phyloP scores from a whole-genome alignment of 2,888 invertebrate genomes.

The Mystacides longicornis region DNA sequence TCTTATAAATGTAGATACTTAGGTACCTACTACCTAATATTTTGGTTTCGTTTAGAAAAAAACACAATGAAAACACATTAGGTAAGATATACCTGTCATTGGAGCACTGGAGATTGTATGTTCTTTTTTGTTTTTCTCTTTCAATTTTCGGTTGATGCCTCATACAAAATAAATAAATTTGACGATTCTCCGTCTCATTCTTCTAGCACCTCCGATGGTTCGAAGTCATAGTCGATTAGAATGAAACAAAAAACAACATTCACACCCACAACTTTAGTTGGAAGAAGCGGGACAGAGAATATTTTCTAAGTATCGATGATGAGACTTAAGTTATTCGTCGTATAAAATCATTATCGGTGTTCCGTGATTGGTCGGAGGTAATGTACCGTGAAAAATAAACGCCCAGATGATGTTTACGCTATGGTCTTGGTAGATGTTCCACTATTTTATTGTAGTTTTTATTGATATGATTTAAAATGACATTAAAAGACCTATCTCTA shows the following conservation, averaged over 20 bases:
- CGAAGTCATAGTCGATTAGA: neutral
- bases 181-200: too few species aligned
- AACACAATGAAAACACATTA: too few species aligned
- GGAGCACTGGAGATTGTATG: too few species aligned
- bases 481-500: too few species aligned
- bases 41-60: too few species aligned
- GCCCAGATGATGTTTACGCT: slow-evolving; percentile 7
- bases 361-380: slow-evolving; percentile 13
- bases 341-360: slow-evolving; percentile 11
- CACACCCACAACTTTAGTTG: neutral
- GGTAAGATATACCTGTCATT: too few species aligned
- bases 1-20: too few species aligned
- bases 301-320: slow-evolving; percentile 1
- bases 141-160: too few species aligned
- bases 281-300: slow-evolving; percentile 7
- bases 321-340: slow-evolving; percentile 4
- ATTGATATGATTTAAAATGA: neutral
- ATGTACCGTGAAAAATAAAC: slow-evolving; percentile 8
- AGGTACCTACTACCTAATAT: too few species aligned
- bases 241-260: neutral
- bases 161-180: too few species aligned
- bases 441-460: neutral
- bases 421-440: neutral
- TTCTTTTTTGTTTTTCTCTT: too few species aligned
- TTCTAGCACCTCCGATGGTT: too few species aligned